A percentile compares a stretch with the other conserved stretches of the same genome.
These are phyloP conservation scores for Ferdinandea cuprea DNA, from an alignment of 2,888 invertebrate genomes.

Conservation along the genomic window DNA sequence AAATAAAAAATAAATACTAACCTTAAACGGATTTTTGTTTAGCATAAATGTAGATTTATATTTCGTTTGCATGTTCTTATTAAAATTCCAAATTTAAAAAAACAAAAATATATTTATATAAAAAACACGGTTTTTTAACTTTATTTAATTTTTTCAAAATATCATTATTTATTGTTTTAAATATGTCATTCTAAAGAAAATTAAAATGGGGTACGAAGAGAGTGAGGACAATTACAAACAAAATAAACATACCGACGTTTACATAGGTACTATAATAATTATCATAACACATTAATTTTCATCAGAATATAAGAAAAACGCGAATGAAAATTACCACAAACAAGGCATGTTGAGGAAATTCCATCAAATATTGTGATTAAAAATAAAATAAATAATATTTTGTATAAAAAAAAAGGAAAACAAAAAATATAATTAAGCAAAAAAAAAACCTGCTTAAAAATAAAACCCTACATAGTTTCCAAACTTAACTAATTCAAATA, in stretches of 20 bases:
- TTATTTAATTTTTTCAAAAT: conserved; percentile 17
- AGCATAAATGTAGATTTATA: conserved; percentile 45
- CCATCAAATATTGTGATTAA: conserved; percentile 74
- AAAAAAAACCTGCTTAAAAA: conserved; percentile 49
- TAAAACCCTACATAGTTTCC: conserved; percentile 67
- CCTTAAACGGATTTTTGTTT: conserved; percentile 7
- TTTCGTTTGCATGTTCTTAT: conserved; percentile 50
- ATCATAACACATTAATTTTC: conserved; percentile 66
- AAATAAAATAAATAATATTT: conserved; percentile 62
- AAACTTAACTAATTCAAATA: conserved; percentile 65
- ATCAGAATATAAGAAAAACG: conserved; percentile 35
- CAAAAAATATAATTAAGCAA: conserved; percentile 55
- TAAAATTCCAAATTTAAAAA: conserved; percentile 6
- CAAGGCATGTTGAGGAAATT: conserved; percentile 69
- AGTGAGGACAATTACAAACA: conserved; percentile 60
- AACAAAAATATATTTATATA: no score
- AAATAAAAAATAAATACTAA: conserved; percentile 32
- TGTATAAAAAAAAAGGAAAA: conserved; percentile 57
- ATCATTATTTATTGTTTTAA: conserved; percentile 60
- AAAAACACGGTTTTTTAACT: conserved; percentile 6
- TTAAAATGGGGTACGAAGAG: conserved; percentile 63
- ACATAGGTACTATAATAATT: conserved; percentile 48
- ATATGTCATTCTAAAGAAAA: conserved; percentile 48
- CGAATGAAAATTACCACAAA: conserved; percentile 40
- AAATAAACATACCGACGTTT: conserved; percentile 58